phyloP scores from a whole-genome alignment of 2,113 vertebrate species.

The Ellobius talpinus region DNA sequence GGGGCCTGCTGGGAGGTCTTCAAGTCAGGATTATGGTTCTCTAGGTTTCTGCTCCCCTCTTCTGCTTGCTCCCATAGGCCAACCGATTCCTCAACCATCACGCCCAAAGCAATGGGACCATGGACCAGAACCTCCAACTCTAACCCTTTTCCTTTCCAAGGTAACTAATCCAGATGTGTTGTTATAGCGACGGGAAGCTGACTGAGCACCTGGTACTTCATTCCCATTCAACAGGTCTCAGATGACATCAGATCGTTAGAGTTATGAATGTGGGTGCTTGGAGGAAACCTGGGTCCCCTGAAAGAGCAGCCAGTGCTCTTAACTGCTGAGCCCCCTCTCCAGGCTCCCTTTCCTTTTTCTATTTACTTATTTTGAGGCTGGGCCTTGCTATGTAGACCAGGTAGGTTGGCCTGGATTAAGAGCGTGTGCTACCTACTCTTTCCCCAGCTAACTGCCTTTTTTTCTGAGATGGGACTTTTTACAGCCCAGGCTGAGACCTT shows the following conservation, averaged over 20 bases:
- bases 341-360: too few relatives aligned
- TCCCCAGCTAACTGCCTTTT: background rate
- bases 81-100: background rate
- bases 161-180: background rate
- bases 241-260: background rate
- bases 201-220: rapidly evolving
- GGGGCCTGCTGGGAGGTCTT: background rate
- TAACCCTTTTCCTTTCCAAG: background rate
- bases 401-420: background rate
- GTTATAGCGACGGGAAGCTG: background rate
- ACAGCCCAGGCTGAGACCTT: background rate
- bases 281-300: background rate
- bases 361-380: background rate
- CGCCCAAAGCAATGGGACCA: background rate
- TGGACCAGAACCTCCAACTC: background rate
- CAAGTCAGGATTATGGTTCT: background rate
- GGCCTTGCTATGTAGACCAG: background rate
- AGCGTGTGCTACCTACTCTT: too few relatives aligned
- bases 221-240: background rate
- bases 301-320: background rate
- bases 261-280: background rate
- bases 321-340: background rate
- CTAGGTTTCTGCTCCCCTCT: too few relatives aligned
- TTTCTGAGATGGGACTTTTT: background rate
- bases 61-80: background rate